phyloP scores from a whole-genome alignment of 2,797 vertebrate genomes.

The Glyptemys insculpta region DNA sequence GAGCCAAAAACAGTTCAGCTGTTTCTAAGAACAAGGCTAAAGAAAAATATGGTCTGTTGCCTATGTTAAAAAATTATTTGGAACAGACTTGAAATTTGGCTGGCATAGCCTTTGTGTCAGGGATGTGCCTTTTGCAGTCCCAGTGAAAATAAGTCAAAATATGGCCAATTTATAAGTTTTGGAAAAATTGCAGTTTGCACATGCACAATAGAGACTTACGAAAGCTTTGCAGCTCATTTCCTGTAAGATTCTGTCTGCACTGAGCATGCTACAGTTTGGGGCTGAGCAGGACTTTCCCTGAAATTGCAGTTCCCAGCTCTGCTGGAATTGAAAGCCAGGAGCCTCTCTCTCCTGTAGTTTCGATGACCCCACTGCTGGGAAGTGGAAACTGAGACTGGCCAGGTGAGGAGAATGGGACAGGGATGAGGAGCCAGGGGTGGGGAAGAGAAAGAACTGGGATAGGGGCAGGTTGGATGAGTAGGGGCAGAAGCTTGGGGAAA shows the following conservation, averaged over 20 bases:
- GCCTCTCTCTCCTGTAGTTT: fast-evolving
- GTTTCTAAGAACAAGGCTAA: neutral
- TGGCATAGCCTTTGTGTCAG: neutral
- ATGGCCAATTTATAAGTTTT: neutral
- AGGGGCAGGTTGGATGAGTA: neutral
- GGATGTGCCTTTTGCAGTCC: neutral
- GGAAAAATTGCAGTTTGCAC: neutral
- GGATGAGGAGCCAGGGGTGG: neutral
- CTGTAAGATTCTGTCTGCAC: neutral
- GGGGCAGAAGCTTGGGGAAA: fast-evolving
- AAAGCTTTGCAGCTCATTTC: neutral
- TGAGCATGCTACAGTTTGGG: neutral
- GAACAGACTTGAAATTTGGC: neutral
- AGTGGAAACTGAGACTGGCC: neutral
- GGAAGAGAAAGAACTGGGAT: neutral
- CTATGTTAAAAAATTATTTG: neutral
- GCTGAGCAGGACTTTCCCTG: fast-evolving
- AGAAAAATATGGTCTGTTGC: neutral
- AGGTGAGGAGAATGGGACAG: neutral
- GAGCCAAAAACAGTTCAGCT: neutral
- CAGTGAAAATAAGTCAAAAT: neutral
- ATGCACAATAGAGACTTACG: neutral
- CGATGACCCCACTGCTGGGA: fast-evolving
- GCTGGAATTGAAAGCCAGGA: neutral
- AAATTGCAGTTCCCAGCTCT: fast-evolving